These are phyloP conservation scores for Latrodectus hesperus DNA, from an alignment of 2,888 invertebrate genomes.

Conservation along the genomic window DNA sequence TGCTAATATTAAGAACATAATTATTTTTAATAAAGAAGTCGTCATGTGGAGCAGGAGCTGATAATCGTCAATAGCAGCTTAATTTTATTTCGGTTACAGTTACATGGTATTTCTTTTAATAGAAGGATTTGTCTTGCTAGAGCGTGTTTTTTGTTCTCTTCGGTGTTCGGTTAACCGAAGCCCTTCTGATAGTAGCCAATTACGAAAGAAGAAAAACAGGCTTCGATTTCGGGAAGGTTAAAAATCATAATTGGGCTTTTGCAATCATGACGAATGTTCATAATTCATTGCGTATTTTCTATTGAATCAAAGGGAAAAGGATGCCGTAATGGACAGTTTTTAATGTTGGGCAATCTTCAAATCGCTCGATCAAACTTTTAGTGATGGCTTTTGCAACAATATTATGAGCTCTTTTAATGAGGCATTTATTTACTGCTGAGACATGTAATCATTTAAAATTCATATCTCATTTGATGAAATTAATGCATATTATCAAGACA, in stretches of 20 bases:
- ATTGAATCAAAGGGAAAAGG: neutral
- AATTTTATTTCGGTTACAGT: no score
- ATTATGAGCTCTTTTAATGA: neutral
- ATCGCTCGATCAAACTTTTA: neutral
- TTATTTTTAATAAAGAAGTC: no score
- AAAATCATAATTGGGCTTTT: slow-evolving; percentile 30
- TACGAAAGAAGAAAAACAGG: slow-evolving; percentile 26
- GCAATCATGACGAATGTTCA: slow-evolving; percentile 11
- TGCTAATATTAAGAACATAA: no score
- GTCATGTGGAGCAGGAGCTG: no score
- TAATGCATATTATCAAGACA: no score
- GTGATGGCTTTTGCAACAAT: neutral
- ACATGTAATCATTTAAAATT: no score
- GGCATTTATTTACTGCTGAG: neutral
- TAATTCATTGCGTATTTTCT: neutral
- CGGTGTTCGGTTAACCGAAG: slow-evolving; percentile 24
- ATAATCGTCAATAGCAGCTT: no score
- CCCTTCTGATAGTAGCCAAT: slow-evolving; percentile 15
- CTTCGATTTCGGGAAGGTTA: slow-evolving; percentile 8
- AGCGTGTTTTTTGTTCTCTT: slow-evolving; percentile 13
- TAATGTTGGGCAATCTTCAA: neutral
- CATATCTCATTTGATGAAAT: no score
- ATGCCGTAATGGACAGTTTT: neutral
- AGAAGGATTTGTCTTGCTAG: neutral
- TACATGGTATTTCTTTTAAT: no score